These are phyloP conservation scores for Copsychus sechellarum DNA, from an alignment of 2,113 vertebrate genomes.

Conservation along the genomic window DNA sequence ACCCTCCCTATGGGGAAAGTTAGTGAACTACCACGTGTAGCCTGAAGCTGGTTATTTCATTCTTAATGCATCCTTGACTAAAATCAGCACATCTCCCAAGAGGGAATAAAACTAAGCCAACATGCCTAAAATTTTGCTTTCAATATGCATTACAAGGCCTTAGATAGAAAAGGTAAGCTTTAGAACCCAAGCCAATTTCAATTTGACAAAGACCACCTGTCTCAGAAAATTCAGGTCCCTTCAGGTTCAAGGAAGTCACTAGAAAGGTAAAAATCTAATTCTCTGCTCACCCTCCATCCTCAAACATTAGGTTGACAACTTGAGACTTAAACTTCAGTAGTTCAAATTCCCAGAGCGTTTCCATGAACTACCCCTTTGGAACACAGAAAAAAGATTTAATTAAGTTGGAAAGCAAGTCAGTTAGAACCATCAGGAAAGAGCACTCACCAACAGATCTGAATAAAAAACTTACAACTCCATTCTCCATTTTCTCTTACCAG, in stretches of 20 bases:
- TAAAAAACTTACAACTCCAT: background rate
- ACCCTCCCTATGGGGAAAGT: background rate
- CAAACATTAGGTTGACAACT: background rate
- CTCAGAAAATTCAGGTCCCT: background rate
- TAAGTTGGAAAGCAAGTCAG: background rate
- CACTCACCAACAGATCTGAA: background rate
- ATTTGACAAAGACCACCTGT: background rate
- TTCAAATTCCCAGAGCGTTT: background rate
- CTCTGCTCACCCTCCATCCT: background rate
- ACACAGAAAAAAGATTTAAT: background rate
- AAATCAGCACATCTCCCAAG: background rate
- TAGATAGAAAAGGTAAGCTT: background rate
- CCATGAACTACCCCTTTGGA: background rate
- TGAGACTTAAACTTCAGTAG: background rate
- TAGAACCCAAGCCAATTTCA: background rate
- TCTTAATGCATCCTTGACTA: background rate
- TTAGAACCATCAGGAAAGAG: background rate
- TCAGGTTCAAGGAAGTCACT: background rate
- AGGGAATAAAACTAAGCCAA: background rate
- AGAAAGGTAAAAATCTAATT: background rate
- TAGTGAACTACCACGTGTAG: background rate
- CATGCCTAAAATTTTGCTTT: background rate
- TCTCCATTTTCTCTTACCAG: background rate
- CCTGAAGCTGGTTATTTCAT: background rate
- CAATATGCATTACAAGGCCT: background rate